phyloP scores from a whole-genome alignment of 2,113 vertebrate species.

The Columba janthina region DNA sequence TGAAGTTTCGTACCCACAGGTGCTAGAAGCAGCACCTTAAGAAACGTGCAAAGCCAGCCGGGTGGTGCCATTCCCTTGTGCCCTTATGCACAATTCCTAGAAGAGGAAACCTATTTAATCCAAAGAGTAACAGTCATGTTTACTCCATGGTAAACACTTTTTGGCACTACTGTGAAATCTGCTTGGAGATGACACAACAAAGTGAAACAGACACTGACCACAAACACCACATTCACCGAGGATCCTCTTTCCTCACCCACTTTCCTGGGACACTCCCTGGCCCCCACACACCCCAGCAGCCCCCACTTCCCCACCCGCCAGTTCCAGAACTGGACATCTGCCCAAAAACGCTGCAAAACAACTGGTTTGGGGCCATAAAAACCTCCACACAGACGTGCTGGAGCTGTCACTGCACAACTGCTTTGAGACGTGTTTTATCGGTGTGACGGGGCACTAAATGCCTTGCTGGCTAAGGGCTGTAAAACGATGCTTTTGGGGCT shows the following conservation, averaged over 20 bases:
- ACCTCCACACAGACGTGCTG: fast-evolving
- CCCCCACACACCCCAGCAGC: fast-evolving
- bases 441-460: fast-evolving
- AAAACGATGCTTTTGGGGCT: fast-evolving
- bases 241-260: fast-evolving
- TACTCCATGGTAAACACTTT: neutral
- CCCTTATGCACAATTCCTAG: neutral
- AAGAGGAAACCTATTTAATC: neutral
- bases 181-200: too few relatives aligned
- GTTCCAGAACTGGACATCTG: neutral
- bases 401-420: fast-evolving
- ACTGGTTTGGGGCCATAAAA: fast-evolving
- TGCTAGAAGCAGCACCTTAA: neutral
- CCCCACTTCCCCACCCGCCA: fast-evolving
- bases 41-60: fast-evolving
- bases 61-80: fast-evolving
- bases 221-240: fast-evolving
- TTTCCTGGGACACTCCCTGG: fast-evolving
- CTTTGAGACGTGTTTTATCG: fast-evolving
- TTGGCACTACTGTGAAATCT: fast-evolving
- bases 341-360: neutral
- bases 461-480: neutral
- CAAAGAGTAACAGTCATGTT: fast-evolving
- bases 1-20: neutral
- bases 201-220: neutral